Evolutionary conservation across 2,888 invertebrate genomes (phyloP).

Genomic region (Stenolophus ochropezus): DNA sequence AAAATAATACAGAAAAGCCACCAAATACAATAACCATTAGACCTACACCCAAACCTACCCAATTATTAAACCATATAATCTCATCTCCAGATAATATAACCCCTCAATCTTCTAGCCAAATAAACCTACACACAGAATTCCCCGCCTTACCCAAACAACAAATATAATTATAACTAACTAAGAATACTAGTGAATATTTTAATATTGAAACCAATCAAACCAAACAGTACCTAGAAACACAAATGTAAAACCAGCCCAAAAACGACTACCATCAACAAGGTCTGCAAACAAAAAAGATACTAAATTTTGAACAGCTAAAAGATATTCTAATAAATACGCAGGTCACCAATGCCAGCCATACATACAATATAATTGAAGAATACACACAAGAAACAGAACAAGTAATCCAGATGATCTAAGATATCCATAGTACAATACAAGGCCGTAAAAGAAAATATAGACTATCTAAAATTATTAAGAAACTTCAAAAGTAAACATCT

Average conservation of each 20-base stretch:
- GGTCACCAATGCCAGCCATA: background rate
- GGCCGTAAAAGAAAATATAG: background rate
- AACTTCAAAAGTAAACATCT: background rate
- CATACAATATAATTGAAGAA: background rate
- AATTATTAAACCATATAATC: no score
- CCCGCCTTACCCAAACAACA: background rate
- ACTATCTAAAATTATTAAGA: background rate
- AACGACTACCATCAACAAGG: background rate
- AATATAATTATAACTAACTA: background rate
- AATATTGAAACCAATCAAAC: background rate
- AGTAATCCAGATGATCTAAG: background rate
- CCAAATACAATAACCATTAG: no score
- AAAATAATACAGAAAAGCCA: background rate
- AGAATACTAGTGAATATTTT: background rate
- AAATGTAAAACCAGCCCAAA: background rate
- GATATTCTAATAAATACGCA: background rate
- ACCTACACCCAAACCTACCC: no score
- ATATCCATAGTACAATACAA: background rate
- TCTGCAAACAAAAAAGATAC: background rate
- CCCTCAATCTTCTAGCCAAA: background rate
- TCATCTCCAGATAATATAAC: no score
- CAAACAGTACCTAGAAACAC: background rate
- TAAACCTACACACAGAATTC: background rate
- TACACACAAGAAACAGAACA: background rate
- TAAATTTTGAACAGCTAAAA: background rate